These are phyloP conservation scores for Lucilia sericata DNA, from an alignment of 1,140 invertebrate species.

Conservation along the genomic window DNA sequence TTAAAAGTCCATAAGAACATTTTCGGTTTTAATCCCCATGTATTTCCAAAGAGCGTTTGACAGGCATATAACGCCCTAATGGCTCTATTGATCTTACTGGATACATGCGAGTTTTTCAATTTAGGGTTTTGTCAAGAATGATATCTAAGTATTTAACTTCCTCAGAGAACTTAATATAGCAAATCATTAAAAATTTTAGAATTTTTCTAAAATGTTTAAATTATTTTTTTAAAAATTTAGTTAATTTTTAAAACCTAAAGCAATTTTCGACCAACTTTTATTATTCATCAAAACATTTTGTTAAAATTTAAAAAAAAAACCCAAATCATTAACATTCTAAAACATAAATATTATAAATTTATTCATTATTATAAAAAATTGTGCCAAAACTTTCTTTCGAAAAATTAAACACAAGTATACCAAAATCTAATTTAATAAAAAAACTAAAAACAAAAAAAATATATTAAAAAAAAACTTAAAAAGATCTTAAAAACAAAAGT, in stretches of 20 bases:
- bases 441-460: not conserved
- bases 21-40: too few relatives aligned
- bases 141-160: too few relatives aligned
- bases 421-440: not conserved
- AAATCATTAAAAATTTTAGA: too few relatives aligned
- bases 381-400: conserved; percentile 26
- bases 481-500: conserved; percentile 13
- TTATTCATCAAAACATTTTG: not conserved
- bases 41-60: too few relatives aligned
- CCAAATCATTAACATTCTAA: not conserved
- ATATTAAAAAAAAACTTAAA: not conserved
- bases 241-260: not conserved
- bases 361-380: not conserved
- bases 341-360: not conserved
- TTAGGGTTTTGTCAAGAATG: too few relatives aligned
- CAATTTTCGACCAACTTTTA: not conserved
- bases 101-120: too few relatives aligned
- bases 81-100: too few relatives aligned
- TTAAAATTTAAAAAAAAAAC: not conserved
- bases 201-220: too few relatives aligned
- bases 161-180: too few relatives aligned
- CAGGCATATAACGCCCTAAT: too few relatives aligned
- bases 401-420: not conserved
- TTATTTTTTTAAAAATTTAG: too few relatives aligned
- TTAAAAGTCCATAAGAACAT: too few relatives aligned